Evolutionary conservation across 1,140 invertebrate genomes (phyloP).

Genomic region (Spodoptera litura): DNA sequence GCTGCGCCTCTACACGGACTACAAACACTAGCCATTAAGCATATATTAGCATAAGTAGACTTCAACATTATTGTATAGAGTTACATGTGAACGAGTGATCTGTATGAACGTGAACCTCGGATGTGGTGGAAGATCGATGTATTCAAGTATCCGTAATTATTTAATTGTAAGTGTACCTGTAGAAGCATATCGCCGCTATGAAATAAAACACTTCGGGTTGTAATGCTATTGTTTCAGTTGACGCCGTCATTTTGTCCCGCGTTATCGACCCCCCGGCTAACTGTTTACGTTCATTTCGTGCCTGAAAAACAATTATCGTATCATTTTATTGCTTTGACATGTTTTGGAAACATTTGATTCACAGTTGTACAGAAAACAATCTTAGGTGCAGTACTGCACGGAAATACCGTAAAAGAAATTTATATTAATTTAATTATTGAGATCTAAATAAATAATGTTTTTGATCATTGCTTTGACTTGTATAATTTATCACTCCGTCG

Average conservation of each 20-base stretch:
- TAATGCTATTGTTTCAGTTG: conserved; percentile 31
- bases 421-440: conserved; percentile 23
- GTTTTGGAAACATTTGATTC: conserved; percentile 32
- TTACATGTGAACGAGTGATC: conserved; percentile 2
- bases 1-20: background rate
- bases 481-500: conserved; percentile 21
- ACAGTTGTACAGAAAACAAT: conserved; percentile 33
- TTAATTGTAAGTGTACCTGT: conserved; percentile 48
- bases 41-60: conserved; percentile 11
- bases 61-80: background rate
- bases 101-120: background rate
- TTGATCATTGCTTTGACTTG: conserved; percentile 8
- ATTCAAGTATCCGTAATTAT: conserved; percentile 33
- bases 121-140: conserved; percentile 16
- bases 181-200: conserved; percentile 40
- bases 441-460: conserved; percentile 38
- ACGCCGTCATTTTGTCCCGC: conserved; percentile 20
- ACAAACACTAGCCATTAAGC: background rate
- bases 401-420: conserved; percentile 1
- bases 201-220: conserved; percentile 48
- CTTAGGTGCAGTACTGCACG: conserved; percentile 6
- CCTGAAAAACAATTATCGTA: conserved; percentile 8
- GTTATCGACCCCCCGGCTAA: conserved; percentile 10
- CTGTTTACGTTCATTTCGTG: conserved; percentile 33
- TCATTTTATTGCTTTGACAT: conserved; percentile 27